Percentiles rank a stretch among this genome's conserved stretches.
Conservation (phyloP, 1,140 invertebrate species). For the Phortica variegata region DNA sequence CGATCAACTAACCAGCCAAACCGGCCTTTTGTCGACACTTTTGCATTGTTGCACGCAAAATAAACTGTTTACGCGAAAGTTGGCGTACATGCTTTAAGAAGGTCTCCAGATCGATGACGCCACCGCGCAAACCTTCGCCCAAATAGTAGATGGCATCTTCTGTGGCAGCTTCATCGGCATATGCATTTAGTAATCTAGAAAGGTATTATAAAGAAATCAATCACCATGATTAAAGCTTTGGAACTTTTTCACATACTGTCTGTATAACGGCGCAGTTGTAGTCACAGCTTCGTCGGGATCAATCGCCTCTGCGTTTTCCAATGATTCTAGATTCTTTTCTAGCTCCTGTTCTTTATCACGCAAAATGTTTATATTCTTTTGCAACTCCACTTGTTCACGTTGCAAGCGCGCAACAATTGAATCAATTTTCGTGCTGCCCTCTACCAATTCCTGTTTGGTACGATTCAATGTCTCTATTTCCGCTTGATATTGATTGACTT, state of each 20-base stretch:
- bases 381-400: constrained; percentile 82
- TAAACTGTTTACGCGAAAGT: constrained; percentile 93
- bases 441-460: constrained; percentile 84
- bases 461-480: constrained; percentile 88
- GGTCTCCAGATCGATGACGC: constrained; percentile 92
- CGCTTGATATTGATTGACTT: constrained; percentile 84
- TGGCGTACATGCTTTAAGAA: constrained; percentile 96
- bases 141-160: constrained; percentile 99
- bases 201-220: neutral
- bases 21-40: constrained; percentile 96
- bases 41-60: constrained; percentile 90
- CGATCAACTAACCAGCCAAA: constrained; percentile 66
- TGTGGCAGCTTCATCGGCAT: constrained; percentile 95
- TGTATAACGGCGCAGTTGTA: constrained; percentile 93
- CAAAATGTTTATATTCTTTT: constrained; percentile 80
- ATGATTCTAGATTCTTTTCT: constrained; percentile 74
- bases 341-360: constrained; percentile 86
- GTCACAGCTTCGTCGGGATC: constrained; percentile 96
- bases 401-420: constrained; percentile 79
- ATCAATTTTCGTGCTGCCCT: constrained; percentile 82
- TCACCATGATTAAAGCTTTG: neutral
- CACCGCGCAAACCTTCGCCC: constrained; percentile 90
- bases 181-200: constrained; percentile 84
- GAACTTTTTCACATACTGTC: constrained; percentile 68
- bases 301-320: constrained; percentile 77